Conservation (phyloP, 1,140 invertebrate species). For the Heliconius himera region DNA sequence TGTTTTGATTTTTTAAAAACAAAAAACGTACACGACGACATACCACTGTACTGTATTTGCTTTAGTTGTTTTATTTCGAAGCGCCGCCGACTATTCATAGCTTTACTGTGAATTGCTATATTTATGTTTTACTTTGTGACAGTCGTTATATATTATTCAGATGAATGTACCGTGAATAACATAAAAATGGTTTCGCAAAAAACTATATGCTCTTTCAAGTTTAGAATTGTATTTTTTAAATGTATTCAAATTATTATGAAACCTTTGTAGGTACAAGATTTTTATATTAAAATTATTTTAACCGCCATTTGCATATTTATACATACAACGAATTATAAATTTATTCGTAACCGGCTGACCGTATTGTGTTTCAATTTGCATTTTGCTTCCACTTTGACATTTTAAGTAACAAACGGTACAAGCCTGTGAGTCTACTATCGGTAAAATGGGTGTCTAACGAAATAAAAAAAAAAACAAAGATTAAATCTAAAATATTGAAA, state of each 20-base stretch:
- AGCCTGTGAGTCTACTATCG: background rate
- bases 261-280: constrained; percentile 7
- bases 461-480: background rate
- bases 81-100: background rate
- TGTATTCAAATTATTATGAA: constrained; percentile 2
- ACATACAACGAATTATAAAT: constrained; percentile 9
- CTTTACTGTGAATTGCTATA: constrained; percentile 12
- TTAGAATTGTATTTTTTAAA: background rate
- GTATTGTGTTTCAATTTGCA: constrained; percentile 12
- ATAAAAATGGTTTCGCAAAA: background rate
- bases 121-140: constrained; percentile 9
- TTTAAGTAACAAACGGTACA: constrained; percentile 3
- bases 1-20: constrained; percentile 13
- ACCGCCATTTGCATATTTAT: background rate
- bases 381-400: constrained; percentile 9
- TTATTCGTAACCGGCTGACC: background rate
- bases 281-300: constrained; percentile 5
- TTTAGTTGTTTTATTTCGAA: constrained; percentile 8
- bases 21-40: constrained; percentile 3
- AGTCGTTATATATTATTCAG: constrained; percentile 13
- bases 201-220: background rate
- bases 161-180: background rate
- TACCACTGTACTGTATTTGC: background rate
- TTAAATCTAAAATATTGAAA: background rate
- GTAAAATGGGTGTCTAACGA: background rate